Conservation (phyloP, 2,888 invertebrate genomes). For the Graphium colonna region DNA sequence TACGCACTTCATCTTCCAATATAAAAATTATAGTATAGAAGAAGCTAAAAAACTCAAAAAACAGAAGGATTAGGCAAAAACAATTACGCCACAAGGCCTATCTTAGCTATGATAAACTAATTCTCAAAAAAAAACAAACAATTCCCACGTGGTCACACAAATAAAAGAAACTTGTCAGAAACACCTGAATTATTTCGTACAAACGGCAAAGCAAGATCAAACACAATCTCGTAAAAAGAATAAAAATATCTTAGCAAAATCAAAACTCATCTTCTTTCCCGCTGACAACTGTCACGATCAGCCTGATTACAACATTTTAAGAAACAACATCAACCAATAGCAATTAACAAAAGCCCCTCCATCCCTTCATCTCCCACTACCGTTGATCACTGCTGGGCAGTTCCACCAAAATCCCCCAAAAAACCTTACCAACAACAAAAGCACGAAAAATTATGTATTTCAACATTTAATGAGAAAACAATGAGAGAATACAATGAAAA, state of each 20-base stretch:
- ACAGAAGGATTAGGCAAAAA: slow-evolving; percentile 22
- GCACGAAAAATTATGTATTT: background rate
- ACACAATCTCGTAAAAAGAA: background rate
- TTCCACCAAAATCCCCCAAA: slow-evolving; percentile 29
- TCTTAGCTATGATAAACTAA: slow-evolving; percentile 25
- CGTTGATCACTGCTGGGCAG: slow-evolving; percentile 32
- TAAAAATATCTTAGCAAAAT: background rate
- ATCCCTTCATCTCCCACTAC: slow-evolving; percentile 30
- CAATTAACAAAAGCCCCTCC: slow-evolving; percentile 8
- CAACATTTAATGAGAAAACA: no score
- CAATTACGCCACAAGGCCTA: slow-evolving; percentile 21
- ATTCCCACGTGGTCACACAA: background rate
- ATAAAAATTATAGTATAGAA: slow-evolving; percentile 22
- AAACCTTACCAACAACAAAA: background rate
- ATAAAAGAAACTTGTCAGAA: background rate
- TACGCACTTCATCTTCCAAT: slow-evolving; percentile 22
- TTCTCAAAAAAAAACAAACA: slow-evolving; percentile 1
- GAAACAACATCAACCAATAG: background rate
- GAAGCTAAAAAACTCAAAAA: slow-evolving; percentile 28
- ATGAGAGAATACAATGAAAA: no score
- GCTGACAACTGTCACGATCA: no score
- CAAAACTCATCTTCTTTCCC: no score
- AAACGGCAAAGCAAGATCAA: background rate
- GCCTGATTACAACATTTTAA: background rate
- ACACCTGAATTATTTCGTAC: background rate